phyloP scores from a whole-genome alignment of 2,888 invertebrate genomes.

The Meteorus colon region DNA sequence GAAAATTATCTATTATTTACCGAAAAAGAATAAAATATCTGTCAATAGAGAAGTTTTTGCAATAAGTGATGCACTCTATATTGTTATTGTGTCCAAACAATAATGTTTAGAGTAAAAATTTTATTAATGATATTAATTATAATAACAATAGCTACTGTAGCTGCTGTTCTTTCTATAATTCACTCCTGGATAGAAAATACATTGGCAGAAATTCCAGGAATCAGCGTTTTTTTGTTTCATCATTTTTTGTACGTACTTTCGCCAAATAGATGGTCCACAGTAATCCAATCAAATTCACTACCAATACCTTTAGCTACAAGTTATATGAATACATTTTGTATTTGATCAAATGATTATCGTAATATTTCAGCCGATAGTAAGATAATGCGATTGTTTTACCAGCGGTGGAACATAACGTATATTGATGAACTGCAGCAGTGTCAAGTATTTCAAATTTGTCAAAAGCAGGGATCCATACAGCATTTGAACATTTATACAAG shows the following conservation, averaged over 20 bases:
- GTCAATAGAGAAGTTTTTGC: neutral
- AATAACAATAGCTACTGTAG: neutral
- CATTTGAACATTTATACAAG: constrained; percentile 78
- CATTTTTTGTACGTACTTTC: constrained; percentile 78
- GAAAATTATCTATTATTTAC: too few species aligned
- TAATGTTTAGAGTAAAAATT: constrained; percentile 58
- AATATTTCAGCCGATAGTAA: neutral
- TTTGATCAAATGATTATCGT: constrained; percentile 27
- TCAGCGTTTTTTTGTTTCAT: constrained; percentile 42
- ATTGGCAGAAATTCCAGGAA: constrained; percentile 21
- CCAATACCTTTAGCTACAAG: constrained; percentile 84
- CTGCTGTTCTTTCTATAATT: constrained; percentile 4
- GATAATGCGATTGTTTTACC: constrained; percentile 74
- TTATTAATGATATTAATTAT: neutral
- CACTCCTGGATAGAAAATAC: neutral
- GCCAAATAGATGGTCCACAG: constrained; percentile 86
- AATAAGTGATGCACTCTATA: constrained; percentile 69
- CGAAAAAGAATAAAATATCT: too few species aligned
- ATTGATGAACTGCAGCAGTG: constrained; percentile 84
- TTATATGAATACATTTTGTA: constrained; percentile 21
- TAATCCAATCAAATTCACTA: constrained; percentile 84
- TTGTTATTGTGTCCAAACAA: constrained; percentile 72
- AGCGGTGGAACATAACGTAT: constrained; percentile 85
- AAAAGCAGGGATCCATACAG: constrained; percentile 80
- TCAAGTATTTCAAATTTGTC: constrained; percentile 86